Percentiles rank a stretch among this genome's conserved stretches.
phyloP scores from a whole-genome alignment of 2,113 vertebrate species.

The Ellobius talpinus region DNA sequence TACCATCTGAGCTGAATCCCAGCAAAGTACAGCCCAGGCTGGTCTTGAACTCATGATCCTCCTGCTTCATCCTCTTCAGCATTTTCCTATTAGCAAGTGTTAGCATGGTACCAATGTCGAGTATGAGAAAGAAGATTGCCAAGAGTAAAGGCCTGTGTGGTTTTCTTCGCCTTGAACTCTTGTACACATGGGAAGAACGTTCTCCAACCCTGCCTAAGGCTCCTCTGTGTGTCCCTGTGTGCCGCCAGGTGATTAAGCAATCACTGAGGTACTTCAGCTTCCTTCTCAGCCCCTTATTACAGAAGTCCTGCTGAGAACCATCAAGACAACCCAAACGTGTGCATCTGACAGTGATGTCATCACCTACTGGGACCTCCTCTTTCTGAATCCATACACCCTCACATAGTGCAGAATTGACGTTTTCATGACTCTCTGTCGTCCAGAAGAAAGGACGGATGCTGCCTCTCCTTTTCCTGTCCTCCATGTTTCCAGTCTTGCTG shows the following conservation, averaged over 20 bases:
- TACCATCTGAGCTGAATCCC: not conserved
- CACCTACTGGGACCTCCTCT: not conserved
- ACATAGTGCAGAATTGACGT: not conserved
- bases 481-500: not conserved
- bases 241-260: not conserved
- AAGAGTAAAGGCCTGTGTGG: not conserved
- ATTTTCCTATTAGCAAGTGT: not conserved
- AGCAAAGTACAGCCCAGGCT: not conserved
- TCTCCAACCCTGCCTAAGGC: too few species aligned
- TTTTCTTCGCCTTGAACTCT: not conserved
- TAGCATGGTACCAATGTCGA: not conserved
- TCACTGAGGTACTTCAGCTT: not conserved
- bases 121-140: not conserved
- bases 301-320: not conserved
- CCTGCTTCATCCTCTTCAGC: not conserved
- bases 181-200: not conserved
- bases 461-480: not conserved
- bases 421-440: not conserved
- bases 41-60: not conserved
- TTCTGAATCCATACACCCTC: not conserved
- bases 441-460: not conserved
- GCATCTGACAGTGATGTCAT: not conserved
- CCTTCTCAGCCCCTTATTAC: not conserved
- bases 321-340: not conserved
- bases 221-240: not conserved